A percentile compares a stretch with the other conserved stretches of the same genome.
These are phyloP conservation scores for Albula glossodonta DNA, from an alignment of 2,113 vertebrate genomes.

Conservation along the genomic window DNA sequence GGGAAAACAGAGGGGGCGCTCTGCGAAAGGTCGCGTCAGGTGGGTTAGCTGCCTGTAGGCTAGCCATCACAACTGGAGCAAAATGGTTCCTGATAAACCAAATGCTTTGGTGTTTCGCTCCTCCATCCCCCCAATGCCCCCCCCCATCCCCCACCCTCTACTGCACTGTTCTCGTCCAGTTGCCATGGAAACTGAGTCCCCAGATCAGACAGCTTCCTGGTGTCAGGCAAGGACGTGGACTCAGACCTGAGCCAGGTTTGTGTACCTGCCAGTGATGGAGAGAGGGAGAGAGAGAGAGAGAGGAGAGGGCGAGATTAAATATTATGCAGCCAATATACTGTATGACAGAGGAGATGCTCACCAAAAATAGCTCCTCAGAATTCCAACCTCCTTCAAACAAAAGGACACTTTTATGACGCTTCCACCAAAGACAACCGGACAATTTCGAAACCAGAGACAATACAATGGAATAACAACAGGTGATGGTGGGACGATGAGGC, in stretches of 20 bases:
- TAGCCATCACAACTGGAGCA: too few relatives aligned
- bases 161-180: slow-evolving; percentile 22
- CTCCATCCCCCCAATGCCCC: too few relatives aligned
- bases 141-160: slow-evolving; percentile 16
- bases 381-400: background rate
- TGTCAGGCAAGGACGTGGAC: slow-evolving; percentile 37
- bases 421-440: background rate
- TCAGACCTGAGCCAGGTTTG: slow-evolving; percentile 7
- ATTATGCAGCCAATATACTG: background rate
- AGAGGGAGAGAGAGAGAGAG: background rate
- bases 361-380: background rate
- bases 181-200: slow-evolving; percentile 47
- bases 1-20: background rate
- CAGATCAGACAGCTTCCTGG: slow-evolving; percentile 30
- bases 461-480: background rate
- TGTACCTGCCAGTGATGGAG: slow-evolving; percentile 12
- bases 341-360: background rate
- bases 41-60: too few relatives aligned
- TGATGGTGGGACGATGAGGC: too few relatives aligned
- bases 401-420: background rate
- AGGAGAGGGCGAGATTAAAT: background rate
- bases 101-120: too few relatives aligned
- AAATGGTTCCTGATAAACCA: too few relatives aligned
- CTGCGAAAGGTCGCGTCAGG: background rate
- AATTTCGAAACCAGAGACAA: background rate